A percentile compares a stretch with the other conserved stretches of the same genome.
These are phyloP conservation scores for Cuniculus paca DNA, from an alignment of 2,797 vertebrate species.

Conservation along the genomic window DNA sequence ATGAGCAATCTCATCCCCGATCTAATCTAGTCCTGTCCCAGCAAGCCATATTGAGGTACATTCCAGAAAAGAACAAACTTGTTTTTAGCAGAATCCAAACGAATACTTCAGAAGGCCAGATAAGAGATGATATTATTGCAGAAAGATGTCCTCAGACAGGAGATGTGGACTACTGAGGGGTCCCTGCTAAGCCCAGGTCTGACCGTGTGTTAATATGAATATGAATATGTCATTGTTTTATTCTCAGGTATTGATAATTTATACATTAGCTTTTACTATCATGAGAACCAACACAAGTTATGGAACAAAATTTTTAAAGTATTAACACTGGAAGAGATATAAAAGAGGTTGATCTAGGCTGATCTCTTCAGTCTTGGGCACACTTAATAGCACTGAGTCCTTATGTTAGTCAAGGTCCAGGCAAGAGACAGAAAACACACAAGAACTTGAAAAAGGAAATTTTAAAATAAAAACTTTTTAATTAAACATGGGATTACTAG, in stretches of 20 bases:
- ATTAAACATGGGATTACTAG: neutral
- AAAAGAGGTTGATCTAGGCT: neutral
- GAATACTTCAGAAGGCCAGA: neutral
- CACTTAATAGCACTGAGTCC: neutral
- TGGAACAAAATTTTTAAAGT: neutral
- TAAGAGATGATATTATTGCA: neutral
- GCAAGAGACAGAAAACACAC: neutral
- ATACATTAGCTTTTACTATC: neutral
- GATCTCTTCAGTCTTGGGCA: neutral
- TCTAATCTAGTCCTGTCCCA: neutral
- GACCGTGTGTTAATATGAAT: neutral
- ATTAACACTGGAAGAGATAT: neutral
- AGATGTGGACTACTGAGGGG: neutral
- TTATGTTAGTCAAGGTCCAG: neutral
- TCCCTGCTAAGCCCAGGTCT: neutral
- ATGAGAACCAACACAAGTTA: neutral
- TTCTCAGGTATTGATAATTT: neutral
- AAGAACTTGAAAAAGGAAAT: neutral
- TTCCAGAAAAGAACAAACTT: slow-evolving; percentile 59
- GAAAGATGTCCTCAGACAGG: neutral
- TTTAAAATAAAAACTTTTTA: neutral
- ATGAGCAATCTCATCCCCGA: slow-evolving; percentile 35
- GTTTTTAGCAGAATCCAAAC: slow-evolving; percentile 34
- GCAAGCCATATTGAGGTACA: neutral
- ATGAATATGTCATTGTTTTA: neutral